Evolutionary conservation across 2,888 invertebrate species (phyloP).

Genomic region (Halocaridina rubra): DNA sequence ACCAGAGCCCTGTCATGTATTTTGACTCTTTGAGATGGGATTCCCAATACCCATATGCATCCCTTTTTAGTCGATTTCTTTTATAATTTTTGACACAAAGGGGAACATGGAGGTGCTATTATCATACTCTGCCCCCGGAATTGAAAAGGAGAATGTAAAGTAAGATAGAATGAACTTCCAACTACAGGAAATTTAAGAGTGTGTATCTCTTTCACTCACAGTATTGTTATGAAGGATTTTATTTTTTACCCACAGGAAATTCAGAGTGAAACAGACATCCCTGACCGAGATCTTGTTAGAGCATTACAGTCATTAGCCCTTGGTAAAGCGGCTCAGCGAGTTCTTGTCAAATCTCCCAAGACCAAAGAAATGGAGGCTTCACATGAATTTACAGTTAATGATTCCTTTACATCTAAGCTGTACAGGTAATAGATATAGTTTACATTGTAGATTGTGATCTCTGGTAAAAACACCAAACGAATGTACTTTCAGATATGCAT

Average conservation of each 20-base stretch:
- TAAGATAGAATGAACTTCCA: no score
- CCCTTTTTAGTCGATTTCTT: no score
- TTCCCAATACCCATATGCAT: no score
- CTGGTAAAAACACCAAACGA: not conserved
- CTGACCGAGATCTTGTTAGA: conserved; percentile 95
- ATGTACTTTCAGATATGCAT: not conserved
- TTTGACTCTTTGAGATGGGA: no score
- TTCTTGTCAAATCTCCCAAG: conserved; percentile 93
- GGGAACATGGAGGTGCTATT: no score
- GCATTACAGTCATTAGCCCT: conserved; percentile 97
- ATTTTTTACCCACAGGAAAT: conserved; percentile 75
- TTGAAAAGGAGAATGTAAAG: no score
- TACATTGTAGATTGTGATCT: not conserved
- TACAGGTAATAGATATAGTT: conserved; percentile 75
- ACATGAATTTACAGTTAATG: conserved; percentile 95
- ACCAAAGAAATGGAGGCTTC: conserved; percentile 96
- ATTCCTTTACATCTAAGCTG: conserved; percentile 96
- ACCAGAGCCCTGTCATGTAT: no score
- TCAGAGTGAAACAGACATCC: conserved; percentile 96
- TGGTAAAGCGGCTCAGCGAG: conserved; percentile 95
- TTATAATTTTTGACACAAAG: no score
- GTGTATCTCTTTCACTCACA: no score
- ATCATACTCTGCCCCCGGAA: no score
- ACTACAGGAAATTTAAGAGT: no score
- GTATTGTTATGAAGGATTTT: no score